Base-by-base conservation (phyloP, 2,797 vertebrate species). In the Mionectes olivaceus region DNA sequence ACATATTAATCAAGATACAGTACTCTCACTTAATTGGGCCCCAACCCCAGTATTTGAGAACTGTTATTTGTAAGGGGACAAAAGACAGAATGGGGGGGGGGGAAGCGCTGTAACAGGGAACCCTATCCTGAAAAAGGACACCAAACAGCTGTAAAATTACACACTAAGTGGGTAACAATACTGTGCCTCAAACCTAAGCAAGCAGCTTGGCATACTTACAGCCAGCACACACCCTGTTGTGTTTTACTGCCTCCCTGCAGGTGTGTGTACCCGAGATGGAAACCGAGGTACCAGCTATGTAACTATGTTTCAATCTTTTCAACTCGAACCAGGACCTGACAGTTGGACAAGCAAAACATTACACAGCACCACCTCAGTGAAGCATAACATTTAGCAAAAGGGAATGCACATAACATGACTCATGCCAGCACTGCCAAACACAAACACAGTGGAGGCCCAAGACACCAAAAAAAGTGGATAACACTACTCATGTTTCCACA, bases 261-360 rank as follows among this genome's bases (percentile, higher is more conserved):
- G 61, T 2, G 0, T 84, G 73, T 0, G 16, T 23, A 92, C 39
- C 49, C 55, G 46, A 8, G n/a, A 83, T 41, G 56, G 83, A 91
- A 92, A 93, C 53, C 32, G 85, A 91, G 32, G 25, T 22, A 91
- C 22, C 15, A 83, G 76, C 83, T 87, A 87, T 4, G 89, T 13
- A 74, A 76, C 78, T 57, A 76, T 21, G 17, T 74, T 92, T 87
- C 50, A 79, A 70, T 77, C 39, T 73, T 94, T 91, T 71, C 85
- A 90, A 90, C 60, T 61, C 0, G 0, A 93, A 82, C 32, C 43
- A 67, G 67, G 53, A 85, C 28, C 52, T 68, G 46, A 37, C 25
- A 92, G n/a, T 2, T 73, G 64, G 78, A 81, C 69, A 94, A 93
- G 73, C 55, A 94, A 86, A 94, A 71, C 75, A 87, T n/a, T 79